Evolutionary conservation across 2,797 vertebrate genomes (phyloP), one percentile per base, ranked within the genome.

Genomic region (Cetoscarus ocellatus): DNA sequence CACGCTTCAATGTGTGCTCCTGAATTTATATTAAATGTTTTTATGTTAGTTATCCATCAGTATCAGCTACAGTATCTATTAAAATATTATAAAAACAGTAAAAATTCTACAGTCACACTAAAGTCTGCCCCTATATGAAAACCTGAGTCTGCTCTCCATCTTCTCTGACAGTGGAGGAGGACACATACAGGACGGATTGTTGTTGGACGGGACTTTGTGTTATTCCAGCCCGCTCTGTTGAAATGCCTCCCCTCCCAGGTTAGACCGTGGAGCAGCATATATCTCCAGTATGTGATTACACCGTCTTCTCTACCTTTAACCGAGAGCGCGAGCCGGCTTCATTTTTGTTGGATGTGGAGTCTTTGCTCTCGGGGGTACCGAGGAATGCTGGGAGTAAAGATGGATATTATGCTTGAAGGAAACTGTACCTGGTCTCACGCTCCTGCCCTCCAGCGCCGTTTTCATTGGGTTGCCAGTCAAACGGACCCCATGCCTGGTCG

Each of bases 351-450:
- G 86, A 88, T 55, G 68, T 69, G 62, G 27, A 82, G 63, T 48
- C 61, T 13, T 72, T 56, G 53, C 62, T 84, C 84, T 77, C 69
- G 0, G 12, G 79, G 63, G 73, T 51, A 14, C 67, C 0, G 10
- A 82, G 68, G 80, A 86, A 87, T 86, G 80, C 78, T 74, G 44
- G 62, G 51, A 73, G 74, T 73, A 75, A 73, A 62, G 68, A 83
- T 70, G 71, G 70, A 82, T 83, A 75, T 77, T 78, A 56, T 82
- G 77, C 76, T 81, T 79, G 38, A 75, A 68, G 80, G 80, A 90
- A 86, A 86, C 69, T 60, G 61, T 73, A 91, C 85, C 90, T 70
- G 82, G 52, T 87, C 87, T 88, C 83, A 86, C 75, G 44, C 66
- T 74, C 61, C 77, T 71, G 69, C 76, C 69, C 65, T 84, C 76